Percentiles rank a stretch among this genome's conserved stretches.
Evolutionary conservation across 2,888 invertebrate genomes (phyloP).

Genomic region (Norana najaformis): DNA sequence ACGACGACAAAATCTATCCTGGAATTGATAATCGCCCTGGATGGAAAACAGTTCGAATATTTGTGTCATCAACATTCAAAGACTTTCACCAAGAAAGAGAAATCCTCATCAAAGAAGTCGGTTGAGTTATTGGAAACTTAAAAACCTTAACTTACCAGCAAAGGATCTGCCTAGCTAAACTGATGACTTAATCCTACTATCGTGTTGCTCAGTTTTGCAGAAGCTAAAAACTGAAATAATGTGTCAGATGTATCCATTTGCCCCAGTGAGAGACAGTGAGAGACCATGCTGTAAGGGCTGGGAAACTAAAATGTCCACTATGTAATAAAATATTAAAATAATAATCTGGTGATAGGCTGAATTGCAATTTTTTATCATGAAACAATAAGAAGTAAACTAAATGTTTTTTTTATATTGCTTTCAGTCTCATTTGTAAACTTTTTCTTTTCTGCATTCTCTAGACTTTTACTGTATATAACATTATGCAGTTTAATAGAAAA

Average conservation of each 20-base stretch:
- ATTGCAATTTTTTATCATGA: background rate
- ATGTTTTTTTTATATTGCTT: background rate
- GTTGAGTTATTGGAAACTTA: background rate
- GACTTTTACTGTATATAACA: background rate
- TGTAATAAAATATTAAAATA: background rate
- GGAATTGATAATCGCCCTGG: constrained; percentile 43
- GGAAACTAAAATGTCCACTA: background rate
- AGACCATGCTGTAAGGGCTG: too few species aligned
- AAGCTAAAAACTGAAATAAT: too few species aligned
- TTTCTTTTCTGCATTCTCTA: background rate
- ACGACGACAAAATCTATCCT: constrained; percentile 20
- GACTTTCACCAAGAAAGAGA: constrained; percentile 61
- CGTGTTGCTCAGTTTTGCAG: too few species aligned
- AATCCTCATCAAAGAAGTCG: constrained; percentile 58
- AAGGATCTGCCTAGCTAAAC: background rate
- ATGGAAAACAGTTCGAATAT: constrained; percentile 58
- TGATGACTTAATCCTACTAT: background rate
- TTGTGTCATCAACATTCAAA: constrained; percentile 61
- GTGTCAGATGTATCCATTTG: too few species aligned
- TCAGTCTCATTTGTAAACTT: background rate
- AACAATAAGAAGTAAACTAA: background rate
- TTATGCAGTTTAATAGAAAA: background rate
- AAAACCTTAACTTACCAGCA: background rate
- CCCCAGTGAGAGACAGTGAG: too few species aligned
- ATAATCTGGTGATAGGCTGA: background rate